Evolutionary conservation across 2,113 vertebrate genomes (phyloP).

Genomic region (Rana temporaria): DNA sequence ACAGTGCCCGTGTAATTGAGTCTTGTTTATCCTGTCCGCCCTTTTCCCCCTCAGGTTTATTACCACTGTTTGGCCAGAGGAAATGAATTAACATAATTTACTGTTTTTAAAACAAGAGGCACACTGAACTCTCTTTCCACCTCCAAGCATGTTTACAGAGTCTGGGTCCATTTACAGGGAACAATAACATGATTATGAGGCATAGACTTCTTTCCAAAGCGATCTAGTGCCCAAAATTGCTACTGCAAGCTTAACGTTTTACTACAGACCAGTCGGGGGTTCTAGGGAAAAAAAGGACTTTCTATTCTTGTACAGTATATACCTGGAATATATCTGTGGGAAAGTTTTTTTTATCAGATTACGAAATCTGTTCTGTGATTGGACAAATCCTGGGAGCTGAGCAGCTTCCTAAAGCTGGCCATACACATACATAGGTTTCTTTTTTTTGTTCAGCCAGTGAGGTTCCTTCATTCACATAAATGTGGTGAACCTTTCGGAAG

Average conservation of each 20-base stretch:
- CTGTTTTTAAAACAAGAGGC: conserved; percentile 75
- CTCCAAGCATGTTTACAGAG: conserved; percentile 68
- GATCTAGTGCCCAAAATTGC: conserved; percentile 52
- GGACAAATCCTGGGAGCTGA: too few relatives aligned
- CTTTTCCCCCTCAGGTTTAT: conserved; percentile 74
- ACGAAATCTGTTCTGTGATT: too few relatives aligned
- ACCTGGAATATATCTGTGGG: too few relatives aligned
- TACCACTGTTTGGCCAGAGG: conserved; percentile 77
- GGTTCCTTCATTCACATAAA: too few relatives aligned
- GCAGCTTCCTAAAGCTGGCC: too few relatives aligned
- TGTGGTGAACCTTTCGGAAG: too few relatives aligned
- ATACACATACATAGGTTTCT: too few relatives aligned
- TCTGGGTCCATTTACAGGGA: conserved; percentile 74
- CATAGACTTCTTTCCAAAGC: conserved; percentile 58
- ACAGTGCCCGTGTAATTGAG: conserved; percentile 62
- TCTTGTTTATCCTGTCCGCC: conserved; percentile 68
- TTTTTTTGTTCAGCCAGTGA: too few relatives aligned
- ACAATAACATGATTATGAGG: conserved; percentile 74
- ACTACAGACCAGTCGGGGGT: not conserved
- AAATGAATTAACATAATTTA: conserved; percentile 89
- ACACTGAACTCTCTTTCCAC: conserved; percentile 60
- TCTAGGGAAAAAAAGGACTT: too few relatives aligned
- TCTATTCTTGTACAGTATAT: too few relatives aligned
- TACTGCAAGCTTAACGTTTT: conserved; percentile 60
- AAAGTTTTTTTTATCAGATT: too few relatives aligned